These are phyloP conservation scores for human DNA, from an alignment of 2,113 vertebrate genomes.

Conservation along the genomic window GRCh38 chr11:78384001-78384500, in stretches of 20 bases:
- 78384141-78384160: background rate
- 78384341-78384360: background rate
- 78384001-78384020: no score
- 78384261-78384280: background rate
- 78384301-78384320: background rate
- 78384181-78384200: conserved; percentile 4
- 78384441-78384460: conserved; percentile 56
- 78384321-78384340: background rate
- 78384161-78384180: background rate
- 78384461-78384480: conserved; percentile 63
- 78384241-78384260: background rate
- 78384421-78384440: conserved; percentile 64
- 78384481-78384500: conserved; percentile 63
- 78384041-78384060: no score
- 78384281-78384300: background rate
- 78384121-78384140: background rate
- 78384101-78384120: background rate
- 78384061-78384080: conserved; percentile 34
- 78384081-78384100: background rate
- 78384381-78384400: background rate
- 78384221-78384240: background rate
- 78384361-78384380: conserved; percentile 46
- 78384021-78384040: no score
- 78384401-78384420: conserved; percentile 37
- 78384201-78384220: conserved; percentile 29